phyloP scores from a whole-genome alignment of 2,888 invertebrate species.

The Serripes groenlandicus region DNA sequence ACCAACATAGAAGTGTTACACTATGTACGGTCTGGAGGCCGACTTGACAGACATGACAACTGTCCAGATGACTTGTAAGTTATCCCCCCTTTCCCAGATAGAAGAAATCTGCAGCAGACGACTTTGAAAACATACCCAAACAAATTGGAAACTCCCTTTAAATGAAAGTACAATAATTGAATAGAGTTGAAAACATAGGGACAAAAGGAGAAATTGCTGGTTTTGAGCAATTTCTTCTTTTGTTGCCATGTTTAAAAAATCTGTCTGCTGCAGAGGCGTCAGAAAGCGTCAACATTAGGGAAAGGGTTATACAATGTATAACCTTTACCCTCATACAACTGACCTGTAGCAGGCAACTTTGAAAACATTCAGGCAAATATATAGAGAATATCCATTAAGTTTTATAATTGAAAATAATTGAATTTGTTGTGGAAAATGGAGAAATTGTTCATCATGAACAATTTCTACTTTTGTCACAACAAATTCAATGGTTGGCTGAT shows the following conservation, averaged over 20 bases:
- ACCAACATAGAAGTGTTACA: constrained; percentile 97
- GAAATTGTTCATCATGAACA: too few relatives aligned
- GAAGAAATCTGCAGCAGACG: not conserved
- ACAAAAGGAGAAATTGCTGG: not conserved
- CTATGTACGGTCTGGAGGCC: constrained; percentile 95
- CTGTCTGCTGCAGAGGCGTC: not conserved
- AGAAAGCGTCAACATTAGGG: not conserved
- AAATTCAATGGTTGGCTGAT: too few relatives aligned
- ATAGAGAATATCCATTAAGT: too few relatives aligned
- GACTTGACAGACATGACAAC: constrained; percentile 90
- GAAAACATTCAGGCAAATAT: too few relatives aligned
- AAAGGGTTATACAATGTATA: too few relatives aligned
- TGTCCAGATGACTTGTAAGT: constrained; percentile 91
- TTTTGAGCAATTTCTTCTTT: not conserved
- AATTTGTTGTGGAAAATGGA: too few relatives aligned
- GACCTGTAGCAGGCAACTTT: too few relatives aligned
- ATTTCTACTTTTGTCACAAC: too few relatives aligned
- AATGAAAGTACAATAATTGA: too few relatives aligned
- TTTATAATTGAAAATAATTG: too few relatives aligned
- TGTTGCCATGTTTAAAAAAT: not conserved
- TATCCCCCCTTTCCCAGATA: not conserved
- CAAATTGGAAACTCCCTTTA: not conserved
- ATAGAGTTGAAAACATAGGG: not conserved
- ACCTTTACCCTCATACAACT: too few relatives aligned
- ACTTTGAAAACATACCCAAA: not conserved